These are phyloP conservation scores for Lethrus apterus DNA, from an alignment of 1,140 invertebrate species.

Conservation along the genomic window DNA sequence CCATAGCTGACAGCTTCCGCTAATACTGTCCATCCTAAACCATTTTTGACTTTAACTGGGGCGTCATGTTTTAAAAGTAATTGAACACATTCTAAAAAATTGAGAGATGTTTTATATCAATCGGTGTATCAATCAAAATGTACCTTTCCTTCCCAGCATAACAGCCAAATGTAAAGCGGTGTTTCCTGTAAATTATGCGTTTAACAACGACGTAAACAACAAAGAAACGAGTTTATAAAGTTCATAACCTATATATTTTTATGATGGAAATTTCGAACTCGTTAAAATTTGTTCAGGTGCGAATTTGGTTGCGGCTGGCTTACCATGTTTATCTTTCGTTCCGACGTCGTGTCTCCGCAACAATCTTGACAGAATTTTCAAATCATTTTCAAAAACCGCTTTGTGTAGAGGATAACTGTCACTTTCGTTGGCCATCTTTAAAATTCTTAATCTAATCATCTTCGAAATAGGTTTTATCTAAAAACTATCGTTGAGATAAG, in stretches of 20 bases:
- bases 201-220: too few species aligned
- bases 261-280: too few species aligned
- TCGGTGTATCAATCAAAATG: constrained; percentile 2
- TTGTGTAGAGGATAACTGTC: constrained; percentile 68
- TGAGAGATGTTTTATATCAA: not conserved
- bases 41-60: constrained; percentile 90
- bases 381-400: constrained; percentile 77
- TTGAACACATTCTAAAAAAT: constrained; percentile 74
- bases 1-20: constrained; percentile 96
- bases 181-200: constrained; percentile 66
- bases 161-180: constrained; percentile 90
- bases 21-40: constrained; percentile 89
- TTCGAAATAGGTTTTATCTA: too few species aligned
- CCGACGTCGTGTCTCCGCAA: constrained; percentile 67
- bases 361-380: constrained; percentile 65
- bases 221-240: too few species aligned
- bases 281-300: too few species aligned
- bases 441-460: too few species aligned
- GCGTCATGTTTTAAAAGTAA: constrained; percentile 83
- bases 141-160: constrained; percentile 90
- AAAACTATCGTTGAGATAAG: too few species aligned
- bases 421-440: constrained; percentile 42
- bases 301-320: too few species aligned
- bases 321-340: constrained; percentile 80
- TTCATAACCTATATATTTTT: too few species aligned